phyloP scores from a whole-genome alignment of 2,888 invertebrate species.

The Acanthosepion esculentum region DNA sequence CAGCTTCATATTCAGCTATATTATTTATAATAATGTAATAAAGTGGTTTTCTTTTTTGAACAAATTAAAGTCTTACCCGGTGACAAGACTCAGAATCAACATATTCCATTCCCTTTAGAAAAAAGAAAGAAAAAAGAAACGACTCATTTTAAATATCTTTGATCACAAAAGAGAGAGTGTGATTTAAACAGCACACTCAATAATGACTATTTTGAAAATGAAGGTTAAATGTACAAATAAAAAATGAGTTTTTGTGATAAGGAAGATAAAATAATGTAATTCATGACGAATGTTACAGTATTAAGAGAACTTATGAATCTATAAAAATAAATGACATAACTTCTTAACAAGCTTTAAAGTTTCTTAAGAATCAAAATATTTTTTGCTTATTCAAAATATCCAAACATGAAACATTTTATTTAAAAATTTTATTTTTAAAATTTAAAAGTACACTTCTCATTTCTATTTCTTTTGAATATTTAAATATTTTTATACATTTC shows the following conservation, averaged over 20 bases:
- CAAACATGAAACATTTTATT: background rate
- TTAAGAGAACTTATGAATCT: background rate
- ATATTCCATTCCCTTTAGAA: slow-evolving; percentile 66
- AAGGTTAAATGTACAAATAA: too few relatives aligned
- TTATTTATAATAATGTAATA: background rate
- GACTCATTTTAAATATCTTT: background rate
- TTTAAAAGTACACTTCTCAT: too few relatives aligned
- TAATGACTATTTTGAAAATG: too few relatives aligned
- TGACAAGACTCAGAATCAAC: slow-evolving; percentile 65
- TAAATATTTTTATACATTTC: too few relatives aligned
- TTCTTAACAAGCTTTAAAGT: background rate
- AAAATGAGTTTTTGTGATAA: background rate
- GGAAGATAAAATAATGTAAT: background rate
- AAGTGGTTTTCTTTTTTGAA: background rate
- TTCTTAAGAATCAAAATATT: background rate
- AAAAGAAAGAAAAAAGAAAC: slow-evolving; percentile 48
- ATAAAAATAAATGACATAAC: too few relatives aligned
- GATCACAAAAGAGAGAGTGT: background rate
- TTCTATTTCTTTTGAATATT: too few relatives aligned
- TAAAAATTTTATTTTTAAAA: too few relatives aligned
- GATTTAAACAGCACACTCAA: too few relatives aligned
- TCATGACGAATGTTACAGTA: background rate
- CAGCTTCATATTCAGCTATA: background rate
- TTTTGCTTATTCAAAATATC: too few relatives aligned
- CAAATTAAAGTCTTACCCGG: slow-evolving; percentile 54